These are phyloP conservation scores for Platorchestia sp. DNA, from an alignment of 1,140 invertebrate species.

Conservation along the genomic window DNA sequence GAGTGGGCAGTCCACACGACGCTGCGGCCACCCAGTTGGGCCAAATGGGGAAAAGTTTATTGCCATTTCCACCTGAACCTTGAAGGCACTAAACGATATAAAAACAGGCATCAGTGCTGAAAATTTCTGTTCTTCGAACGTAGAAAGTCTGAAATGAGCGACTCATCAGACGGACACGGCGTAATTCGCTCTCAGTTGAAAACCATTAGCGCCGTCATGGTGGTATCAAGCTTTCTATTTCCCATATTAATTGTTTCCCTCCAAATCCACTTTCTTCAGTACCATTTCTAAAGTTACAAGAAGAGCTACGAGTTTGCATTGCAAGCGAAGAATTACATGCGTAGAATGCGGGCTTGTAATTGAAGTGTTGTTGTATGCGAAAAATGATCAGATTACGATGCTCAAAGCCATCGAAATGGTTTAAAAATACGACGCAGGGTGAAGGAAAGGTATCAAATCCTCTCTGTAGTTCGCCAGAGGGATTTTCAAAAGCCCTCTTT, in stretches of 20 bases:
- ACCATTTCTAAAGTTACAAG: background rate
- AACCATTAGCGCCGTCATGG: background rate
- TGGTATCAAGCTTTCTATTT: background rate
- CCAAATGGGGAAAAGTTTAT: background rate
- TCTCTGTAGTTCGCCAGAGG: constrained; percentile 15
- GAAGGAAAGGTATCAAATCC: background rate
- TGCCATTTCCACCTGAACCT: background rate
- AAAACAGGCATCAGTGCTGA: background rate
- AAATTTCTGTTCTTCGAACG: background rate
- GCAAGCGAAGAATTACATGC: background rate
- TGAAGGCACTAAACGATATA: background rate
- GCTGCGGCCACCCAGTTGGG: background rate
- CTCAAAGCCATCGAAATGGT: background rate
- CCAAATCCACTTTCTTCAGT: background rate
- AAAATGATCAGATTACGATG: background rate
- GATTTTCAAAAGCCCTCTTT: constrained; percentile 44
- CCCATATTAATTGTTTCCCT: background rate
- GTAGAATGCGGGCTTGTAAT: background rate
- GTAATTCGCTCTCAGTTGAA: background rate
- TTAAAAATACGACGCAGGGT: background rate
- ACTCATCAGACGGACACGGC: background rate
- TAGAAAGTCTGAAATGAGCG: background rate
- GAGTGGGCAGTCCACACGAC: background rate
- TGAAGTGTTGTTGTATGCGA: background rate
- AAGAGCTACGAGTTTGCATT: background rate